These are phyloP conservation scores for Helogale parvula DNA, from an alignment of 2,113 vertebrate species.

Conservation along the genomic window DNA sequence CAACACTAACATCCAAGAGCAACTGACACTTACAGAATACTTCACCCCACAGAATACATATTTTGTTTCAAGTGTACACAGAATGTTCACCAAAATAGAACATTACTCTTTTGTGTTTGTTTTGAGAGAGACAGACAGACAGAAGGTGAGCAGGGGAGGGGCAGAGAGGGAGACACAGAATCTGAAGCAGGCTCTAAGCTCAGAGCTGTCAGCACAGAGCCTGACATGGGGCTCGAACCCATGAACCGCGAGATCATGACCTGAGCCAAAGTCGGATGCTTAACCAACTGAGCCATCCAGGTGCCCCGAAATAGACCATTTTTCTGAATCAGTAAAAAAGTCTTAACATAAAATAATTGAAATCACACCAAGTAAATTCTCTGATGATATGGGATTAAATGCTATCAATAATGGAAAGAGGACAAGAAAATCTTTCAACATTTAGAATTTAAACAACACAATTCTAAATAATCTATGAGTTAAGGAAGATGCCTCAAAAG, in stretches of 20 bases:
- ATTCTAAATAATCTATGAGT: background rate
- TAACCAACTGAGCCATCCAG: no score
- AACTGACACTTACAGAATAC: background rate
- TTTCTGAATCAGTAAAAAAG: background rate
- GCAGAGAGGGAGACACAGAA: no score
- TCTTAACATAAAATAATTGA: conserved; percentile 15
- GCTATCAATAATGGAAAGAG: conserved; percentile 4
- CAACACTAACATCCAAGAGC: background rate
- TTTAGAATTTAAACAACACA: background rate
- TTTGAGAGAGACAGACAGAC: no score
- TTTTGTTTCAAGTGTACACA: background rate
- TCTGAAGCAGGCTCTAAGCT: no score
- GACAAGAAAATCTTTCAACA: background rate
- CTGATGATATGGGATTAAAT: background rate
- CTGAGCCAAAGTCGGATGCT: no score
- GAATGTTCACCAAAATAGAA: background rate
- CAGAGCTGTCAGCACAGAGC: no score
- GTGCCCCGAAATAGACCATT: background rate
- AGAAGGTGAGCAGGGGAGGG: no score
- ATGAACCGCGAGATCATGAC: no score
- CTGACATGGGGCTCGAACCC: no score
- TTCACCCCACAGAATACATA: background rate
- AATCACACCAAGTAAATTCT: background rate
- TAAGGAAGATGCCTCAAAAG: background rate
- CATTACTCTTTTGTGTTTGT: no score